Evolutionary conservation across 2,888 invertebrate species (phyloP).

Genomic region (Drosophila atroscutellata): DNA sequence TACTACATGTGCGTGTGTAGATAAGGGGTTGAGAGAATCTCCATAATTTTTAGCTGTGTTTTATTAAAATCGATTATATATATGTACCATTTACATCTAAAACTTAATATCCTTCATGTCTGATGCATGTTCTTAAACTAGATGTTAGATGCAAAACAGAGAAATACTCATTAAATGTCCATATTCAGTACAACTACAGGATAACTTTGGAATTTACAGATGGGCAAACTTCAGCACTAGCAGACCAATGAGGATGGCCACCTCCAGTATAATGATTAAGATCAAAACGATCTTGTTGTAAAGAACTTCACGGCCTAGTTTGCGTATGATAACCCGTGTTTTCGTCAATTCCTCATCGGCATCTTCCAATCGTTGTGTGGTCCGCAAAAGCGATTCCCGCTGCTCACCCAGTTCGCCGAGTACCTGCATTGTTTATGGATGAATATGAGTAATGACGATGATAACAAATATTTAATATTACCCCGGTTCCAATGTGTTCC

Average conservation of each 20-base stretch:
- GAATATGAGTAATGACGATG: not conserved
- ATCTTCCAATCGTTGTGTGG: constrained; percentile 88
- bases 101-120: constrained; percentile 47
- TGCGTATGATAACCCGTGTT: constrained; percentile 88
- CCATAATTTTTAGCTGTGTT: constrained; percentile 67
- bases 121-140: constrained; percentile 55
- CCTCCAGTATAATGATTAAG: constrained; percentile 90
- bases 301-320: constrained; percentile 89
- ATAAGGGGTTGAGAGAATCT: constrained; percentile 36
- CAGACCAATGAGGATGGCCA: constrained; percentile 87
- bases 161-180: constrained; percentile 45
- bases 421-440: constrained; percentile 84
- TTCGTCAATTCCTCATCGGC: constrained; percentile 90
- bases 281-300: constrained; percentile 91
- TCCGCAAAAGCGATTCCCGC: constrained; percentile 89
- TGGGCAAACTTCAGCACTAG: constrained; percentile 88
- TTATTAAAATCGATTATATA: constrained; percentile 44
- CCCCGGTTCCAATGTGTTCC: constrained; percentile 91
- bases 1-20: constrained; percentile 38
- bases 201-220: constrained; percentile 73
- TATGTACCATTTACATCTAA: constrained; percentile 45
- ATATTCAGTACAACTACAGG: constrained; percentile 31
- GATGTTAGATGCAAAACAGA: constrained; percentile 50
- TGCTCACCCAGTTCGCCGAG: constrained; percentile 91
- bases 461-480: constrained; percentile 26